A percentile compares a stretch with the other conserved stretches of the same genome.
Evolutionary conservation across 2,113 vertebrate genomes (phyloP).

Genomic region (Clarias gariepinus): DNA sequence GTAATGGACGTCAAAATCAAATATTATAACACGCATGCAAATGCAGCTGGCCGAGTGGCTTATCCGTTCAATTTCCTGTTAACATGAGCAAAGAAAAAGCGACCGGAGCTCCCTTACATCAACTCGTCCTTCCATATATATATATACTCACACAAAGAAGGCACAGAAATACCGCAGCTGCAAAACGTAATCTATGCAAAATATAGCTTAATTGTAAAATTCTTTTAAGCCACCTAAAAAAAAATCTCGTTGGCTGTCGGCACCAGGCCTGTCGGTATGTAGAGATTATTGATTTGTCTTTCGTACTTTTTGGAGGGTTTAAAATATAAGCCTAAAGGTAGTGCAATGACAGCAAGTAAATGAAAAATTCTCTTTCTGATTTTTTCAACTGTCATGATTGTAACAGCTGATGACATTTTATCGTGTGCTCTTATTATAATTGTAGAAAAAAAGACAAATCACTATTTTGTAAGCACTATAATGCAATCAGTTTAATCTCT

Average conservation of each 20-base stretch:
- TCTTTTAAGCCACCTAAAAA: background rate
- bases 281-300: background rate
- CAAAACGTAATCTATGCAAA: background rate
- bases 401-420: too few species aligned
- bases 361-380: background rate
- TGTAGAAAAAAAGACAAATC: too few species aligned
- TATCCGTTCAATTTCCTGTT: conserved; percentile 35
- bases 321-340: background rate
- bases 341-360: too few species aligned
- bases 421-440: too few species aligned
- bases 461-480: too few species aligned
- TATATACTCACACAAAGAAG: background rate
- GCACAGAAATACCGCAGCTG: conserved; percentile 2
- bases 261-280: background rate
- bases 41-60: conserved; percentile 19
- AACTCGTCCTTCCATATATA: background rate
- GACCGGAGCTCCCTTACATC: background rate
- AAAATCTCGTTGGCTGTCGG: background rate
- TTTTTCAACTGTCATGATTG: background rate
- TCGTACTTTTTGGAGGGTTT: background rate
- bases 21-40: conserved; percentile 26
- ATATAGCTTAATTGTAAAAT: background rate
- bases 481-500: too few species aligned
- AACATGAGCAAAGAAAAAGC: background rate
- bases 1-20: conserved; percentile 34